A percentile compares a stretch with the other conserved stretches of the same genome.
Conservation (phyloP, 1,140 invertebrate species). For the Formica exsecta region DNA sequence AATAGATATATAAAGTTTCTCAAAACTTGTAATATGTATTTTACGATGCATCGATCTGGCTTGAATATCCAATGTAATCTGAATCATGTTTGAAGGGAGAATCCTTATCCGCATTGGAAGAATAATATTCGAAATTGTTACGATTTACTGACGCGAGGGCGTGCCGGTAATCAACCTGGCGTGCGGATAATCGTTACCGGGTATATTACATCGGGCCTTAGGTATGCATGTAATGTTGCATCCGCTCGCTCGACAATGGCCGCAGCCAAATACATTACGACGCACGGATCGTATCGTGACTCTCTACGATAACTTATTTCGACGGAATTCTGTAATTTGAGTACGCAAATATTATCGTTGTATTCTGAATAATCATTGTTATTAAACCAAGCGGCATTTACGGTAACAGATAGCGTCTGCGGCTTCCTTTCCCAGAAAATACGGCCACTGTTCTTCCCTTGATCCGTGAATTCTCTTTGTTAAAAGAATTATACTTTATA, state of each 20-base stretch:
- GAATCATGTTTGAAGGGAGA: background rate
- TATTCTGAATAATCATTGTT: constrained; percentile 61
- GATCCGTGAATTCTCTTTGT: background rate
- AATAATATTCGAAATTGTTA: constrained; percentile 28
- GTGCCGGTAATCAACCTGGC: constrained; percentile 69
- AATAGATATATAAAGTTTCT: no score
- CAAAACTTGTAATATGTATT: background rate
- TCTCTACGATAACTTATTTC: constrained; percentile 57
- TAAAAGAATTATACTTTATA: background rate
- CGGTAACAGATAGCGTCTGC: background rate
- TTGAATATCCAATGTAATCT: background rate
- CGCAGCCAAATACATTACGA: constrained; percentile 30
- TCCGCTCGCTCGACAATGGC: constrained; percentile 48
- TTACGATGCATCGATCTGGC: background rate
- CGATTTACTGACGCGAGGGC: constrained; percentile 23
- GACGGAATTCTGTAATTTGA: constrained; percentile 62
- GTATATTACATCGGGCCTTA: constrained; percentile 19
- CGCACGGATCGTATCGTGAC: constrained; percentile 64
- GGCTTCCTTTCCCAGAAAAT: constrained; percentile 1
- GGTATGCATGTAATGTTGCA: constrained; percentile 56
- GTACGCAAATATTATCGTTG: constrained; percentile 62
- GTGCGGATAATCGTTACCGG: constrained; percentile 63
- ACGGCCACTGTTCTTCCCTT: background rate
- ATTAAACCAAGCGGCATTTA: constrained; percentile 53
- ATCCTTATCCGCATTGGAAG: background rate